Percentiles rank a stretch among this genome's conserved stretches.
These are phyloP conservation scores for Thymelicus sylvestris DNA, from an alignment of 2,888 invertebrate genomes.

Conservation along the genomic window DNA sequence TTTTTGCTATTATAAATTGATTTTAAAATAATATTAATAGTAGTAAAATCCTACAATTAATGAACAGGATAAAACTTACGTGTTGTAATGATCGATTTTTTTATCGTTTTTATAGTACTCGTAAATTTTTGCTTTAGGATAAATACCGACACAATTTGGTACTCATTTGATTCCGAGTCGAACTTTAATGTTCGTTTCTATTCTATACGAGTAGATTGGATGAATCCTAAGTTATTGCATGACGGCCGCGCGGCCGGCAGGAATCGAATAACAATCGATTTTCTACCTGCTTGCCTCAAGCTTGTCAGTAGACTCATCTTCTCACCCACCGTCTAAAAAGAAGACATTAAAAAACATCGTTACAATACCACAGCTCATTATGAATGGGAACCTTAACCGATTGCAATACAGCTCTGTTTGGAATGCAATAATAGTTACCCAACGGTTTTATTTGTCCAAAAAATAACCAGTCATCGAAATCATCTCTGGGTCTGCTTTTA, in stretches of 20 bases:
- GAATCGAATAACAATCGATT: conserved; percentile 71
- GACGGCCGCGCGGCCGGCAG: conserved; percentile 41
- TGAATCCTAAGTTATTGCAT: conserved; percentile 40
- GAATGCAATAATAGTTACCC: conserved; percentile 13
- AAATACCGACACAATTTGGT: background rate
- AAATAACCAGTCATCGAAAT: conserved; percentile 77
- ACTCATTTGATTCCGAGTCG: conserved; percentile 11
- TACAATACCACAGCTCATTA: conserved; percentile 23
- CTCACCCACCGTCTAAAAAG: conserved; percentile 62
- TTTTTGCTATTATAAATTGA: too few relatives aligned
- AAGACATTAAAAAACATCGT: conserved; percentile 56
- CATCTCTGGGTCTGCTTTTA: conserved; percentile 62
- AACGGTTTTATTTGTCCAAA: conserved; percentile 56
- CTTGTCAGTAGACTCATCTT: conserved; percentile 68
- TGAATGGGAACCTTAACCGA: conserved; percentile 27
- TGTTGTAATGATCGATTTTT: too few relatives aligned
- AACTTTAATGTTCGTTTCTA: conserved; percentile 20
- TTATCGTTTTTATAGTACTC: too few relatives aligned
- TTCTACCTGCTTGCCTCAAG: conserved; percentile 71
- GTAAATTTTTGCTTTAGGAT: background rate
- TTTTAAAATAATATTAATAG: too few relatives aligned
- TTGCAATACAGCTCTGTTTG: conserved; percentile 6
- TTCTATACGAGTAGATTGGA: conserved; percentile 31
- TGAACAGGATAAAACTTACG: too few relatives aligned
- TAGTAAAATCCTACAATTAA: too few relatives aligned